Conservation (phyloP, 2,113 vertebrate genomes). For the Petromus typicus region DNA sequence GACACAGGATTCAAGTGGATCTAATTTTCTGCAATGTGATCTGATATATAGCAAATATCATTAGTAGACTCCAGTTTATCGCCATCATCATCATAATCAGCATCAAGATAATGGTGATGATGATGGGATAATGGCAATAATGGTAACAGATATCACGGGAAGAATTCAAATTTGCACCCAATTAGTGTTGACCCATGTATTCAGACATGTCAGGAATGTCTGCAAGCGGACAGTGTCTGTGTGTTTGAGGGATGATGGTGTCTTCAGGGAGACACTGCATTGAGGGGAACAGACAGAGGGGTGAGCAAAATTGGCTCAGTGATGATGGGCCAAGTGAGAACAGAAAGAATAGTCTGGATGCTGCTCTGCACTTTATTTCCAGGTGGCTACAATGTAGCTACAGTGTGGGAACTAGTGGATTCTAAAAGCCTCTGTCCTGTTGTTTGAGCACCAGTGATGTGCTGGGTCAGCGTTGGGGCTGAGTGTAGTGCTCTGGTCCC, state of each 20-base stretch:
- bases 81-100: background rate
- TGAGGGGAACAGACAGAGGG: background rate
- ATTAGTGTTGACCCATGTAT: background rate
- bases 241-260: background rate
- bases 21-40: conserved; percentile 32
- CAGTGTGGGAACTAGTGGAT: background rate
- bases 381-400: background rate
- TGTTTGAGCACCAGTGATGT: background rate
- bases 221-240: background rate
- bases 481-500: background rate
- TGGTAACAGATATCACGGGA: conserved; percentile 46
- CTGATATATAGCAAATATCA: background rate
- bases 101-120: conserved; percentile 25
- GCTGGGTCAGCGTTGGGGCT: background rate
- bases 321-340: background rate
- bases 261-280: background rate
- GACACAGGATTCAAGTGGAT: background rate
- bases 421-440: background rate
- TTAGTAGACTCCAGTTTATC: conserved; percentile 56
- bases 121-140: conserved; percentile 71
- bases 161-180: conserved; percentile 18
- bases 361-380: background rate
- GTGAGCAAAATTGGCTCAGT: conserved; percentile 17
- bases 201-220: conserved; percentile 58
- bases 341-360: background rate